A percentile compares a stretch with the other conserved stretches of the same genome.
phyloP scores from a whole-genome alignment of 1,140 invertebrate species.

The Araneus ventricosus region DNA sequence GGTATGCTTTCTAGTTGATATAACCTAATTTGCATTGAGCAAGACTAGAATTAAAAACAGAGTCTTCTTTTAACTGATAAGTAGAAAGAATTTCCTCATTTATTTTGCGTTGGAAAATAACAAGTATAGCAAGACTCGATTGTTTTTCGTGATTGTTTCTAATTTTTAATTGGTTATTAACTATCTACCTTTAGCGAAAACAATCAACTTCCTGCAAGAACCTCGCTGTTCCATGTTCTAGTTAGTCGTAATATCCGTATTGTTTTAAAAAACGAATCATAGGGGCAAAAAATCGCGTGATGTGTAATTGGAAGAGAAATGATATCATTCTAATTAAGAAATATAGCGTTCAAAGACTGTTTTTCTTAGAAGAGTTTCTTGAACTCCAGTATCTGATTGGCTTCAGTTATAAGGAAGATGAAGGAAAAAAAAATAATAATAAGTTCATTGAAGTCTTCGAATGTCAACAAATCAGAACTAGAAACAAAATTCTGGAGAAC shows the following conservation, averaged over 20 bases:
- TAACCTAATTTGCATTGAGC: conserved; percentile 7
- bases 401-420: background rate
- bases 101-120: background rate
- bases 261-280: conserved; percentile 18
- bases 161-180: background rate
- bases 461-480: conserved; percentile 11
- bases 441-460: background rate
- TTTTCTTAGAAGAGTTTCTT: conserved; percentile 52
- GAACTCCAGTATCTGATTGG: conserved; percentile 57
- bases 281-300: background rate
- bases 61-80: background rate
- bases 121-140: background rate
- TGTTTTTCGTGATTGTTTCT: background rate
- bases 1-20: background rate
- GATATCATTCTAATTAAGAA: conserved; percentile 60
- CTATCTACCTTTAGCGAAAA: background rate
- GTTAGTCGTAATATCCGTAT: background rate
- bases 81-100: background rate
- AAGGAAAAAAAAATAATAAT: background rate
- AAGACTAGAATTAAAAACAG: background rate
- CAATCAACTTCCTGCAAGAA: background rate
- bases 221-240: background rate
- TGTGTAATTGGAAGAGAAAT: conserved; percentile 50
- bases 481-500: background rate
- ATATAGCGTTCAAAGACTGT: background rate